Base-by-base conservation (phyloP, 2,797 vertebrate genomes). In the Sebastiscus tertius region DNA sequence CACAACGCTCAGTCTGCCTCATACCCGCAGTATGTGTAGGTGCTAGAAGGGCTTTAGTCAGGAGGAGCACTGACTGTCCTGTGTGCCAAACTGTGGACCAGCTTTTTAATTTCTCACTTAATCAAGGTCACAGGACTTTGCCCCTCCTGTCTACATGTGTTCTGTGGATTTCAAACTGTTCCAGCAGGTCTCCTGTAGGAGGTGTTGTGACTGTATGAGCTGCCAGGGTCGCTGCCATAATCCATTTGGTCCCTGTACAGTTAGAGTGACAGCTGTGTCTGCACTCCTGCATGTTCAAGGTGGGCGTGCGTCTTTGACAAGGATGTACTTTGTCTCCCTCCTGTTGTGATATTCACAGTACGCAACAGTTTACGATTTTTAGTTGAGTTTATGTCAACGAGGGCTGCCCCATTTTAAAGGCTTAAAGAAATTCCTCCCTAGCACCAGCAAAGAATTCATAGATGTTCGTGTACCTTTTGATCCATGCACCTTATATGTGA, bases 221-320 rank as follows among this genome's bases (percentile, higher is more conserved):
- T 70, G 36, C 49, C 68, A 34, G 63, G 52, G 59, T 59, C 22
- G 39, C 82, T 42, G n/a, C 49, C 72, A 7, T 65, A 62, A 75
- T 76, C 80, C 72, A 77, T 81, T 72, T 69, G 66, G 31, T 81
- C 74, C 56, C 72, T 33, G 36, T 42, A 34, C 33, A 72, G 65
- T 46, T 71, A 13, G 66, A 76, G 52, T 39, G 71, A 78, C 75
- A 84, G 73, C 73, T 82, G 70, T 62, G 56, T 55, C 64, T 75
- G 34, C 75, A 52, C 78, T 69, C 29, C 62, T 63, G 67, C 27
- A 55, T 70, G 64, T 70, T 80, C 72, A 82, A 73, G 59, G 62
- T 75, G 61, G 65, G 42, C 39, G 52, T 1, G 26, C 9, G 16
- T 72, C 77, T 77, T 55, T 63, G 72, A 75, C 75, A 79, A 70